Conservation (phyloP, 2,797 vertebrate species). For the Danio choprae region DNA sequence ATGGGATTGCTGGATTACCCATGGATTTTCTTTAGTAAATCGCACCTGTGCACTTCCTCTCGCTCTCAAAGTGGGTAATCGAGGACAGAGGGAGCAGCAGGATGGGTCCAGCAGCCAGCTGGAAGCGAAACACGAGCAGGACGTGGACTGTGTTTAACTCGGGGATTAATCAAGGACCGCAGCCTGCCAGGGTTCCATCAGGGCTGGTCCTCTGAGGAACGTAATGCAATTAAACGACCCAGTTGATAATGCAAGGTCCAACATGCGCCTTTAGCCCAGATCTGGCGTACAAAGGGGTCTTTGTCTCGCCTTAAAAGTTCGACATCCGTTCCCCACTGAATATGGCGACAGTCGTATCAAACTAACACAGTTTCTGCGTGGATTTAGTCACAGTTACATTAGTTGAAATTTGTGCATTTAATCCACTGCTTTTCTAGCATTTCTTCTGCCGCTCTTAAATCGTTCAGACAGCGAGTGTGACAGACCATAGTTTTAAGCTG, state of each 20-base stretch:
- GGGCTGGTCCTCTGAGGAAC: slow-evolving; percentile 17
- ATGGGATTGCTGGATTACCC: slow-evolving; percentile 69
- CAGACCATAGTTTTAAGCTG: slow-evolving; percentile 58
- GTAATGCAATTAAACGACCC: slow-evolving; percentile 29
- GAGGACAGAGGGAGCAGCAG: slow-evolving; percentile 25
- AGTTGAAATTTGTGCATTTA: slow-evolving; percentile 51
- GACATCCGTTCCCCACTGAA: background rate
- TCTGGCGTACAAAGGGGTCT: slow-evolving; percentile 32
- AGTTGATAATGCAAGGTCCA: slow-evolving; percentile 16
- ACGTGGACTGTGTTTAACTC: background rate
- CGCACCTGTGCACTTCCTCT: slow-evolving; percentile 55
- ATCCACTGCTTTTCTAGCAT: slow-evolving; percentile 56
- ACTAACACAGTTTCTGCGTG: slow-evolving; percentile 23
- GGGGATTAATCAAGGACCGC: slow-evolving; percentile 43
- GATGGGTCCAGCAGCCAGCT: slow-evolving; percentile 26
- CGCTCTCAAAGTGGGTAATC: slow-evolving; percentile 42
- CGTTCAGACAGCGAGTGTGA: slow-evolving; percentile 57
- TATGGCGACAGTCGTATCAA: slow-evolving; percentile 43
- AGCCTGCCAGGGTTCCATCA: slow-evolving; percentile 24
- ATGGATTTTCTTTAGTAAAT: slow-evolving; percentile 72
- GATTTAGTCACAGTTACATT: slow-evolving; percentile 50
- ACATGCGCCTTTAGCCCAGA: slow-evolving; percentile 1
- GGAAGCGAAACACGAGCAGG: slow-evolving; percentile 32
- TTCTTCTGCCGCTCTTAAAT: slow-evolving; percentile 52
- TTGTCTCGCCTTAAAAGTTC: slow-evolving; percentile 36